Base-by-base conservation (phyloP, 2,888 invertebrate genomes). In the Tetanocera ferruginea region DNA sequence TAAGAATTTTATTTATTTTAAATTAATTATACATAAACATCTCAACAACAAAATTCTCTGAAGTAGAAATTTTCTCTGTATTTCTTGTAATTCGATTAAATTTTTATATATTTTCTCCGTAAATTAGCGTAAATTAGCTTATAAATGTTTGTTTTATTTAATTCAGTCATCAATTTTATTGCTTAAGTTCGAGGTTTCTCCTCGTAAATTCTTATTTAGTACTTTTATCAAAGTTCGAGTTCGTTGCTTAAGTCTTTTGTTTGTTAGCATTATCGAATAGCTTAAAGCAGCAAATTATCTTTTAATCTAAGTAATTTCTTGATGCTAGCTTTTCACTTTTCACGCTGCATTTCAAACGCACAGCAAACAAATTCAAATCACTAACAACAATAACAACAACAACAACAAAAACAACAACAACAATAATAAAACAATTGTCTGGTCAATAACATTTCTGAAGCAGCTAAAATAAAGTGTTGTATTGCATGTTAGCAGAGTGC, bases 391-490 rank as follows among this genome's bases (percentile, higher is more conserved):
- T 3, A 70, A 25, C 6, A n/a, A 71, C 55, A 71, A 52, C 71
- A 55, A 52, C 71, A 71, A 19, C 31, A 23, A 69, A n/a, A 43
- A 66, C 49, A 14, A 1, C 57, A 57, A 17, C 31, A 28, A 31
- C 64, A 31, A 31, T 31, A 64, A 31, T n/a, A n/a, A 2, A 14
- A n/a, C 28, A 64, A 67, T 23, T 23, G 51, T 64, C 52, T 70
- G 70, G 70, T 70, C 52, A 70, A 55, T 55, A 70, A 70, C 70
- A 70, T 70, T 70, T 52, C 28, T 70, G n/a, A 14, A 70, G 14
- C 6, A 70, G 70, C 49, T 31, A 49, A 67, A 19, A 43, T 43
- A 14, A 14, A 11, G 43, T 43, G 43, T 43, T 11, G 43, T 37
- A 37, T 37, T 37, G 37, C 37, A 43, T 43, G 19, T 19, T 23